Percentiles rank a stretch among this genome's conserved stretches.
Conservation (phyloP, 2,113 vertebrate species). For the Platysternon megacephalum region DNA sequence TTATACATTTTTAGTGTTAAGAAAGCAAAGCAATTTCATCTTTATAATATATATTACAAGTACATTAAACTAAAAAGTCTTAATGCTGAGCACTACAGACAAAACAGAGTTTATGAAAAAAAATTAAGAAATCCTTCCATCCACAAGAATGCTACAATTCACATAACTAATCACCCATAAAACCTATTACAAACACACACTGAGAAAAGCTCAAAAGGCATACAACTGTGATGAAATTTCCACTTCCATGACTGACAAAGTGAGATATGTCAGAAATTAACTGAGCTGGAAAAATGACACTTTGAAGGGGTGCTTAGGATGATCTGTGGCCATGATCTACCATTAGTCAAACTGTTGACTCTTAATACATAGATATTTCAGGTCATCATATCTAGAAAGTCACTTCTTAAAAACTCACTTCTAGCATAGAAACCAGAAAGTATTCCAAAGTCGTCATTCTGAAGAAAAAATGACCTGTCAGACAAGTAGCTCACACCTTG, state of each 20-base stretch:
- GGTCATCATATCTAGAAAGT: slow-evolving; percentile 74
- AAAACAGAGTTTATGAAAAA: slow-evolving; percentile 24
- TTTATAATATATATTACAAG: background rate
- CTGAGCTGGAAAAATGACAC: slow-evolving; percentile 85
- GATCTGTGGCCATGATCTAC: slow-evolving; percentile 74
- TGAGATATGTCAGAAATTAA: slow-evolving; percentile 81
- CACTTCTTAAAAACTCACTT: slow-evolving; percentile 59
- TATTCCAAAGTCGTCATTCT: background rate
- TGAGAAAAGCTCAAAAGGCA: slow-evolving; percentile 78
- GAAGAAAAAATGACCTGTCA: slow-evolving; percentile 54
- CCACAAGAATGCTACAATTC: slow-evolving; percentile 63
- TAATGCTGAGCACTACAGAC: background rate
- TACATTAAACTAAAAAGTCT: background rate
- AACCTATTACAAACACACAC: slow-evolving; percentile 84
- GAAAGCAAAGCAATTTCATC: background rate
- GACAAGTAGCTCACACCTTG: slow-evolving; percentile 7
- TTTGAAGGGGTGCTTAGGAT: slow-evolving; percentile 78
- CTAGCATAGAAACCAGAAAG: slow-evolving; percentile 39
- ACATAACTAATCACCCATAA: slow-evolving; percentile 84
- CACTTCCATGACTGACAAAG: slow-evolving; percentile 79
- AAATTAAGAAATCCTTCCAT: slow-evolving; percentile 68
- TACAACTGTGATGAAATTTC: slow-evolving; percentile 82
- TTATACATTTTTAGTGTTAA: background rate
- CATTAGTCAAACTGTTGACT: slow-evolving; percentile 81
- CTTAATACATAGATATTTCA: slow-evolving; percentile 70